These are phyloP conservation scores for Zaprionus tsacasi DNA, from an alignment of 1,140 invertebrate genomes.

Conservation along the genomic window DNA sequence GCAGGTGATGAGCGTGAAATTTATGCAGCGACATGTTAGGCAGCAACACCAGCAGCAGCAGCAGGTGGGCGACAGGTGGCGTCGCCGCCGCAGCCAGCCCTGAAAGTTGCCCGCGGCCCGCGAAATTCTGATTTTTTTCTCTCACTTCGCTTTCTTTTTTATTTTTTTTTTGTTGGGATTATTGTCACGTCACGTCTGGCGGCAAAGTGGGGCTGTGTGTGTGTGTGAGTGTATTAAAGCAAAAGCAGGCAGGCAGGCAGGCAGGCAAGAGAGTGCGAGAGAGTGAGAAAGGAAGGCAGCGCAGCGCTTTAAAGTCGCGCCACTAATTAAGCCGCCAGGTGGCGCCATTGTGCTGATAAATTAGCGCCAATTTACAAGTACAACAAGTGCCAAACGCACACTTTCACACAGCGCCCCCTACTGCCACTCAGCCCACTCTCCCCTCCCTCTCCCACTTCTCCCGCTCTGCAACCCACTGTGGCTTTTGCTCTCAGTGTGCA, in stretches of 20 bases:
- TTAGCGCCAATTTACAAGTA: slow-evolving; percentile 51
- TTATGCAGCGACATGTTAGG: slow-evolving; percentile 80
- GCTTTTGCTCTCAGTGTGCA: slow-evolving; percentile 43
- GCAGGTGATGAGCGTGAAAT: slow-evolving; percentile 81
- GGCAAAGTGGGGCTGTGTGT: slow-evolving; percentile 20
- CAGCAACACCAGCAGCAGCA: slow-evolving; percentile 35
- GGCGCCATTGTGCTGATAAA: slow-evolving; percentile 55
- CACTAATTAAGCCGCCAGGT: slow-evolving; percentile 54
- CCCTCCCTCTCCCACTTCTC: background rate
- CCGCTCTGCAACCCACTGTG: slow-evolving; percentile 8
- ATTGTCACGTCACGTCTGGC: slow-evolving; percentile 80
- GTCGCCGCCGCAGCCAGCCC: slow-evolving; percentile 35
- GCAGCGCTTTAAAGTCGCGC: slow-evolving; percentile 29
- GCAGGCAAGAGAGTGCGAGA: background rate
- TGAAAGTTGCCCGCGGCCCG: slow-evolving; percentile 58
- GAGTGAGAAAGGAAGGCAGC: background rate
- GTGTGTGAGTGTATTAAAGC: slow-evolving; percentile 49
- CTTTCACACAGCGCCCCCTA: slow-evolving; percentile 12
- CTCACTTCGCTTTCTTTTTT: slow-evolving; percentile 16
- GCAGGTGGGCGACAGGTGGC: background rate
- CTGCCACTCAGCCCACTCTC: too few relatives aligned
- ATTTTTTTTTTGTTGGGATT: slow-evolving; percentile 51
- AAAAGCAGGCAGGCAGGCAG: background rate
- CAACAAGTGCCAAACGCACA: slow-evolving; percentile 45
- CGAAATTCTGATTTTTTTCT: slow-evolving; percentile 44